Base-by-base conservation (phyloP, 2,797 vertebrate genomes). In the Acanthornis magna region DNA sequence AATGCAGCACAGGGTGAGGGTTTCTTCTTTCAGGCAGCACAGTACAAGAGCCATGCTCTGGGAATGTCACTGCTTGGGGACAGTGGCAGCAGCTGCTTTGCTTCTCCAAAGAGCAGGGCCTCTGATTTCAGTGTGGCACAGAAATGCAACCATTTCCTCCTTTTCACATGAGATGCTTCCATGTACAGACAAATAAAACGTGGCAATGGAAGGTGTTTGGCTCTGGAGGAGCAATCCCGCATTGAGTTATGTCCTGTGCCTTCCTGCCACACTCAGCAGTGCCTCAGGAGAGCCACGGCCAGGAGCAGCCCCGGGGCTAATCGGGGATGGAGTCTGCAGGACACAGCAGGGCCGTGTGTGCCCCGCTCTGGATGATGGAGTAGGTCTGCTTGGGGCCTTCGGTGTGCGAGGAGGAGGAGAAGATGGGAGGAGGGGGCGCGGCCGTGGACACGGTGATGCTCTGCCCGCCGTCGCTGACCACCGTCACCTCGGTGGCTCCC, bases 401-500 rank as follows among this genome's bases (percentile, higher is more conserved):
- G 0, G 95, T 85, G 51, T 98, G 97, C 3, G 98, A 96, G 0
- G 98, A 96, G 2, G 98, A 95, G 7, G 97, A 97, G 76, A 97
- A 98, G 32, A 97, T 76, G 23, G 97, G 20, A 19, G 94, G 36
- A 32, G 97, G 92, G 1, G 97, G 90, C 1, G 97, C 62, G 3
- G 97, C 75, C 6, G 97, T 83, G 16, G 98, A 87, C 67, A 97
- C 96, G 0, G 97, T 81, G 48, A 98, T 97, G 70, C 95, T 92
- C 22, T 98, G 92, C 40, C 97, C 98, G 1, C 97, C 98, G 2
- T 99, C 98, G 0, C 98, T 99, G 89, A 99, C 98, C 76, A 99
- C 99, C 0, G 99, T 99, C 32, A 99, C 99, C 79, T 99, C 99
- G 0, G 98, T 96, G 4, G 98, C 97, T 1, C 99, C 99, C 66